Base-by-base conservation (phyloP, 2,797 vertebrate genomes). In the Margarornis squamiger region DNA sequence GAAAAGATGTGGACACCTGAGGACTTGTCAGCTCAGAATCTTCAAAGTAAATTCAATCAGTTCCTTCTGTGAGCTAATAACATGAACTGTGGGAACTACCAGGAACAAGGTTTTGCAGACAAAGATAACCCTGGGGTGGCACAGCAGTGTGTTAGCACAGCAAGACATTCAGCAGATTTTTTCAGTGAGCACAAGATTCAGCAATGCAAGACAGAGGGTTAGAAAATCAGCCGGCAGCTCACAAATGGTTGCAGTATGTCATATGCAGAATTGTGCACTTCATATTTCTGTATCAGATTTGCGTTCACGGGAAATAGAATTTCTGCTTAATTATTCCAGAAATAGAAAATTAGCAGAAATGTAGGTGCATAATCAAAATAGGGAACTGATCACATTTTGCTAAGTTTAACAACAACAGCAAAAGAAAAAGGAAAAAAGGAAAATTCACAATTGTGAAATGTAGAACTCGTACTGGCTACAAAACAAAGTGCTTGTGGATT, bases 51-150 rank as follows among this genome's bases (percentile, higher is more conserved):
- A 95, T 88, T 88, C 7, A 4, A 55, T 94, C 76, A 55, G 14
- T 65, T 94, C 61, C 65, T 83, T 87, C 87, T 84, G 79, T 81
- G 91, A 92, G 66, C 77, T 93, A 94, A 95, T 84, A 90, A 83
- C 39, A 62, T 22, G 36, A 84, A 70, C 89, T 84, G 62, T 78
- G 70, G 87, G 79, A 96, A 94, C 92, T 41, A 84, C 27, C 46
- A 71, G 62, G 63, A 83, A 58, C 41, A 93, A 87, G 74, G 57
- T 57, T 89, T 74, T 88, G 29, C 38, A 77, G 81, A 61, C 48
- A 85, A 77, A 71, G 62, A 65, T 80, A 91, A 92, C 72, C 61
- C 30, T 62, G 46, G 30, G 46, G 84, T 79, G 92, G 84, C 80
- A 93, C 49, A 90, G 65, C 57, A 77, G 81, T 27, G 48, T 72